Evolutionary conservation across 2,888 invertebrate genomes (phyloP), one percentile per base, ranked within the genome.

Genomic region (Apantesis nais): DNA sequence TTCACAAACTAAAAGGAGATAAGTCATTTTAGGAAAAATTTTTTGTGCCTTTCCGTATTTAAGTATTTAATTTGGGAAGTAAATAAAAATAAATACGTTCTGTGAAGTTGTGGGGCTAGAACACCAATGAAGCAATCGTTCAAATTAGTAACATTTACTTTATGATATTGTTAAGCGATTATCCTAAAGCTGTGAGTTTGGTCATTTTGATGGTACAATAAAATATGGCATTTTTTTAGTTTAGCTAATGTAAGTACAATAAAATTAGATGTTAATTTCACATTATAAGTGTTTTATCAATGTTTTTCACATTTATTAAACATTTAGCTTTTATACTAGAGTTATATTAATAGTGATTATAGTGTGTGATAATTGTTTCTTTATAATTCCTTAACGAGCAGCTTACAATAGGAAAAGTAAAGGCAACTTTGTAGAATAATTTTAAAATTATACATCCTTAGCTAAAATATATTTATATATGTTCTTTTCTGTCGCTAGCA

Each of bases 191-290:
- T 89, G 89, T 90, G 89, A 88, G 84, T 84, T 78, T 82, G 84
- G 86, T 86, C 85, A 85, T 70, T 39, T 65, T 44, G 61, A 66
- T 62, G 85, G 82, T 82, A 80, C 65, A 85, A 86, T 85, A 22
- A 48, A 48, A 22, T 81, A 78, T 86, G 88, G 91, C 91, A 91
- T 92, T 91, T 91, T 82, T 79, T 80, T 88, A 89, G 83, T 75
- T 52, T 88, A 86, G 85, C 55, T 88, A 86, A 86, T 72, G 73
- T 85, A 85, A 85, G 77, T 86, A 84, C 84, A 88, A 85, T 81
- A 83, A 80, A 77, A 70, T 65, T 76, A 78, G 71, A 68, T 79
- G 74, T 69, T 75, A 71, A 58, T 68, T 72, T 68, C 69, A 76
- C 62, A 74, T 70, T 64, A n/a, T 63, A 62, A 37, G 65, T 60